phyloP scores from a whole-genome alignment of 2,113 vertebrate species.

The Sceloporus undulatus region DNA sequence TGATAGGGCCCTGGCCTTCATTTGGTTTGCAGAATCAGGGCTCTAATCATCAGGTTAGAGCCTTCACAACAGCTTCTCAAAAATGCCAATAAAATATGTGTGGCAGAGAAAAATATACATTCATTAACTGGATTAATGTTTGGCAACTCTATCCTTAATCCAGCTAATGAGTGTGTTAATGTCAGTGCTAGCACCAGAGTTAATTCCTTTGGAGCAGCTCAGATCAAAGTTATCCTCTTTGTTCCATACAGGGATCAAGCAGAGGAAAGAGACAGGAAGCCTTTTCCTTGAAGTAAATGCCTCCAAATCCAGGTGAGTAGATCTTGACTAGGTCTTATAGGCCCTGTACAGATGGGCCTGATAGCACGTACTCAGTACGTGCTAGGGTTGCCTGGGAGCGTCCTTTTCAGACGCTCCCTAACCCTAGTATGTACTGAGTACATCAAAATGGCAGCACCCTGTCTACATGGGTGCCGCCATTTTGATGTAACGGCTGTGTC shows the following conservation, averaged over 20 bases:
- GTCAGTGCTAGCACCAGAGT: conserved; percentile 29
- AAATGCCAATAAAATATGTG: conserved; percentile 21
- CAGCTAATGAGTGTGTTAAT: conserved; percentile 45
- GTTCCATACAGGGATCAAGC: conserved; percentile 23
- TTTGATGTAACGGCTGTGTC: no score
- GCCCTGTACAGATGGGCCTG: no score
- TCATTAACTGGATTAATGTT: conserved; percentile 40
- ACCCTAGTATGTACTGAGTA: no score
- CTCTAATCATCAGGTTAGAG: not conserved
- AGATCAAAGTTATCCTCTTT: conserved; percentile 42
- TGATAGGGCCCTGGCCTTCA: no score
- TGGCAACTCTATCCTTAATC: conserved; percentile 44
- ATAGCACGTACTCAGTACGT: no score
- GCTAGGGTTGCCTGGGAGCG: no score
- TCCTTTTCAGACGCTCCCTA: no score
- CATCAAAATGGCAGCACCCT: no score
- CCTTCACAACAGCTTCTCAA: not conserved
- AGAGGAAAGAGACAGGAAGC: not conserved
- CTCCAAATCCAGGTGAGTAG: not conserved
- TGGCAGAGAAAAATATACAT: conserved; percentile 25
- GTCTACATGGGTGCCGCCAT: no score
- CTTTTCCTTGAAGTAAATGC: conserved; percentile 10
- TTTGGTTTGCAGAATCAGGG: no score
- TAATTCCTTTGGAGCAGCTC: conserved; percentile 31
- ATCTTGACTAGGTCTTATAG: not conserved